Base-by-base conservation (phyloP, 2,113 vertebrate species). In the Pygoscelis adeliae region DNA sequence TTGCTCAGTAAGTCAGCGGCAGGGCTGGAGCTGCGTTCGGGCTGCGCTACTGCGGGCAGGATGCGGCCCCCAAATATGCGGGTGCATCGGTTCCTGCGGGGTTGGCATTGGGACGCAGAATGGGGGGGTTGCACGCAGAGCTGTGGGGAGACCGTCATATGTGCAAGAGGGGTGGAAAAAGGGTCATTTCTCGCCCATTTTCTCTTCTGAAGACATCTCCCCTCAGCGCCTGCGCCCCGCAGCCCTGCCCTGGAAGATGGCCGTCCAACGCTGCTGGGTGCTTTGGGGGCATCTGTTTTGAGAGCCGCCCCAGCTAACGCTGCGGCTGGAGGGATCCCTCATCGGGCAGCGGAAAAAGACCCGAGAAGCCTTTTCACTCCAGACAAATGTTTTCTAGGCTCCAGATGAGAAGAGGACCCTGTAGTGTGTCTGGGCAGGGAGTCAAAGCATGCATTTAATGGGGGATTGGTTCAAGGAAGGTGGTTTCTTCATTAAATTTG, bases 391-490 rank as follows among this genome's bases (percentile, higher is more conserved):
- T 89, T 89, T 42, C 22, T 70, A 46, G 88, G 87, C 81, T 96
- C 76, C 55, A 56, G 56, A 56, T 87, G 80, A 71, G 66, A 91
- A 50, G 76, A 73, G 25, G 77, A 66, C 70, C 42, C 79, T 72
- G 74, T n/a, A 72, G 81, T 66, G 26, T 12, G 3, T 86, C 66
- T 97, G 86, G 65, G 79, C 94, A 95, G 76, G 47, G 84, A 92
- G 63, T 92, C 95, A 95, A 61, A 89, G n/a, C 80, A 6, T 19
- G 42, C 47, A 82, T 81, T 93, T 92, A 38, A 70, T 32, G 63
- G 85, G 62, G 40, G 70, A 44, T 58, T 65, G 27, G 19, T 82
- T 84, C 36, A 36, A 72, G 74, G 74, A 73, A 63, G 66, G 86
- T 77, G 50, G 71, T 66, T 76, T 90, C 91, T 61, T 94, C 50